Conservation (phyloP, 92 coral and sea anemone genomes). For the Zoanthus sociatus region DNA sequence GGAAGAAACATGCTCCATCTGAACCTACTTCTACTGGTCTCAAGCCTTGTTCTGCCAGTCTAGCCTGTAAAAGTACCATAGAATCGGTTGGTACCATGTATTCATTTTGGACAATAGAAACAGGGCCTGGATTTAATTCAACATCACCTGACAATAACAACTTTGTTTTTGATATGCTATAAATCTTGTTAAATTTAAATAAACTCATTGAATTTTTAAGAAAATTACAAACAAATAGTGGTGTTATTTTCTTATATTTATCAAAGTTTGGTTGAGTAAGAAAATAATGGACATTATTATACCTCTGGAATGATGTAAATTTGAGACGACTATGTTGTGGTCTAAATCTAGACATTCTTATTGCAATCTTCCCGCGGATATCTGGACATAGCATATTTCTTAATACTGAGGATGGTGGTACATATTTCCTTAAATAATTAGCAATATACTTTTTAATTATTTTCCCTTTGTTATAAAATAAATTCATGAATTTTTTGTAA, state of each 20-base stretch:
- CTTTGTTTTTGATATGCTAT: slow-evolving; percentile 1
- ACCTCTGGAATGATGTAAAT: background rate
- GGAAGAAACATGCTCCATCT: slow-evolving; percentile 58
- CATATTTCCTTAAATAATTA: background rate
- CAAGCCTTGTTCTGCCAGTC: slow-evolving; percentile 37
- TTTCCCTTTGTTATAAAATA: slow-evolving; percentile 11
- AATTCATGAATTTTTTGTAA: background rate
- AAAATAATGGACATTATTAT: background rate
- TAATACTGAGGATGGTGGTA: background rate
- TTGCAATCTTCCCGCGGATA: background rate
- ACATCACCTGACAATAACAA: slow-evolving; percentile 43
- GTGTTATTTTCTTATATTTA: background rate
- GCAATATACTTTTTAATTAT: background rate
- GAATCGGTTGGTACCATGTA: slow-evolving; percentile 16
- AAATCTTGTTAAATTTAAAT: background rate
- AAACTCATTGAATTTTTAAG: background rate
- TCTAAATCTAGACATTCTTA: slow-evolving; percentile 4
- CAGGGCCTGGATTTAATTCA: slow-evolving; percentile 62
- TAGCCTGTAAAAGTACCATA: slow-evolving; percentile 44
- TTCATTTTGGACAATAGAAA: slow-evolving; percentile 23
- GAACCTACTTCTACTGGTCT: slow-evolving; percentile 55
- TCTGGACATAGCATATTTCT: background rate
- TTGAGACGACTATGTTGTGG: background rate
- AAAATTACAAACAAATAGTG: background rate
- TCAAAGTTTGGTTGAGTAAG: background rate